Evolutionary conservation across 2,113 vertebrate genomes (phyloP).

Genomic region (Helogale parvula): DNA sequence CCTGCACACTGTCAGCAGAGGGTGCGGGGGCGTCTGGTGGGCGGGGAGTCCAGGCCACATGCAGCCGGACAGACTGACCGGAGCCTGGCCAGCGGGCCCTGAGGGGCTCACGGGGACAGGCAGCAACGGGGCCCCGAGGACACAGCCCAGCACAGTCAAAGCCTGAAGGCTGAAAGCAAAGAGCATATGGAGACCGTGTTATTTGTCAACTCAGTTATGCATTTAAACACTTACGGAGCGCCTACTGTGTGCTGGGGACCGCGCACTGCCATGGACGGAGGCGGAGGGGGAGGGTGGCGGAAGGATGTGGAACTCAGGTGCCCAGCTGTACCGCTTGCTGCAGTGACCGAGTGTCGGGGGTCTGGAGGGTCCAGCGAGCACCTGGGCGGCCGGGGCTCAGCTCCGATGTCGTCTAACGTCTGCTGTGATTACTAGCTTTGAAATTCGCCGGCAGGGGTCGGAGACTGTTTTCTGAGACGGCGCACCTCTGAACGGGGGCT

Average conservation of each 20-base stretch:
- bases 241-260: neutral
- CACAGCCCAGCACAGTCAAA: neutral
- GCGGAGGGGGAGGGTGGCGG: neutral
- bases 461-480: neutral
- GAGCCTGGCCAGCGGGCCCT: neutral
- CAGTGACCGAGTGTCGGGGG: neutral
- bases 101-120: neutral
- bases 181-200: neutral
- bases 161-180: neutral
- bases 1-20: fast-evolving
- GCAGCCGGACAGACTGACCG: neutral
- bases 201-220: neutral
- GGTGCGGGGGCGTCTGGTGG: neutral
- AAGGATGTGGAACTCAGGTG: neutral
- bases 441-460: no score
- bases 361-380: neutral
- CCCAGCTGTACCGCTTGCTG: fast-evolving
- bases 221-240: neutral
- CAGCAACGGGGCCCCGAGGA: neutral
- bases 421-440: no score
- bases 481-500: neutral
- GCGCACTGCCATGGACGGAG: neutral
- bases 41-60: neutral
- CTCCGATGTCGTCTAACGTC: no score
- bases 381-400: no score